Conservation (phyloP, 2,797 vertebrate species). For the Miichthys miiuy region DNA sequence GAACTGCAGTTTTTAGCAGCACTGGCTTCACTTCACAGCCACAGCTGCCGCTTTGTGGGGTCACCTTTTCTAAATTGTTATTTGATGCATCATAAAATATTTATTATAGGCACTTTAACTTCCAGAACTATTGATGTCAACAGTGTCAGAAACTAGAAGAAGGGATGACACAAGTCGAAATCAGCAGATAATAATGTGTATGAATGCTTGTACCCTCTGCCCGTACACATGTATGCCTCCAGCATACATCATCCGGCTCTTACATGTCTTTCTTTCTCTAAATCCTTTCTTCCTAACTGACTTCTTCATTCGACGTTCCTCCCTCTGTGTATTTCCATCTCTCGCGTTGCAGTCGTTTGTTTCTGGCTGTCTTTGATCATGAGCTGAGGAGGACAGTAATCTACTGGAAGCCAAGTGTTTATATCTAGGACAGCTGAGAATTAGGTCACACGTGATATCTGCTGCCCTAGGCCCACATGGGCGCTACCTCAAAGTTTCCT, state of each 20-base stretch:
- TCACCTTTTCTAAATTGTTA: background rate
- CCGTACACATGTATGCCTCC: slow-evolving; percentile 15
- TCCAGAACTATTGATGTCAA: slow-evolving; percentile 2
- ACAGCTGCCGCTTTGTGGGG: too few species aligned
- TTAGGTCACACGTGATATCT: slow-evolving; percentile 77
- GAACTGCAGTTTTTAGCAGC: too few species aligned
- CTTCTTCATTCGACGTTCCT: slow-evolving; percentile 34
- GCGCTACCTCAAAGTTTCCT: slow-evolving; percentile 66
- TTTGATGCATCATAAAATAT: background rate
- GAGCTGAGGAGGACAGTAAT: slow-evolving; percentile 75
- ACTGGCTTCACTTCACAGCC: too few species aligned
- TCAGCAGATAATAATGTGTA: background rate
- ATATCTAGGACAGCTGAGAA: slow-evolving; percentile 79
- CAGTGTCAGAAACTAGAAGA: slow-evolving; percentile 14
- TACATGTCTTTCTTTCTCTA: slow-evolving; percentile 24
- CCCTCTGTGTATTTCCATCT: slow-evolving; percentile 55
- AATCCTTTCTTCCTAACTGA: slow-evolving; percentile 27
- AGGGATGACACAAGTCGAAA: slow-evolving; percentile 7
- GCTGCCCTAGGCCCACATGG: slow-evolving; percentile 58
- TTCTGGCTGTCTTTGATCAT: slow-evolving; percentile 73
- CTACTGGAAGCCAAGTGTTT: slow-evolving; percentile 77
- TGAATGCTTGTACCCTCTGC: slow-evolving; percentile 5
- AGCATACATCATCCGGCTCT: slow-evolving; percentile 21
- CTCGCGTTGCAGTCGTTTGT: slow-evolving; percentile 56
- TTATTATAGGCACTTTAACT: background rate